A percentile compares a stretch with the other conserved stretches of the same genome.
Evolutionary conservation across 2,113 vertebrate genomes (phyloP).

Genomic region (Psilopogon haemacephalus): DNA sequence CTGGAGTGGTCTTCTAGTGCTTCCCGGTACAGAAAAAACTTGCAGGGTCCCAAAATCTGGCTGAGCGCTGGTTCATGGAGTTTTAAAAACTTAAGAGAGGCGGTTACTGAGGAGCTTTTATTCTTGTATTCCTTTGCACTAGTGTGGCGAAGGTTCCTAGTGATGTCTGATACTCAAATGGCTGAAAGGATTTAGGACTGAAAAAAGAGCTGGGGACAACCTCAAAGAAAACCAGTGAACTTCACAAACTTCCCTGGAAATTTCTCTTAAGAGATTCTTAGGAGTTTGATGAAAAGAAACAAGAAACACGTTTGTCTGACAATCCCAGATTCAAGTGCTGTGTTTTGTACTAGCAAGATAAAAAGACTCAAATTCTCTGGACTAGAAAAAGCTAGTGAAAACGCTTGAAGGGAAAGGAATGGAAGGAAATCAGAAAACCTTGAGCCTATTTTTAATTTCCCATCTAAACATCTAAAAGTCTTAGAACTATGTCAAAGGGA

Average conservation of each 20-base stretch:
- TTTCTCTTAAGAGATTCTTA: rapidly evolving
- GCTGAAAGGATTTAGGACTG: neutral
- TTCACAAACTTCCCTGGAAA: neutral
- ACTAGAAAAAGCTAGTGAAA: neutral
- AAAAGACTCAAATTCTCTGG: neutral
- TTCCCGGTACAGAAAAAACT: neutral
- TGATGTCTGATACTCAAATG: neutral
- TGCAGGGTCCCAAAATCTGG: neutral
- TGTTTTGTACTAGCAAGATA: neutral
- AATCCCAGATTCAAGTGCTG: neutral
- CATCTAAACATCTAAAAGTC: neutral
- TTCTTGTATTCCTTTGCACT: neutral
- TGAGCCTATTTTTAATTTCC: neutral
- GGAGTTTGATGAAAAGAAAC: neutral
- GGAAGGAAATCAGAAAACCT: neutral
- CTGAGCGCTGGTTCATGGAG: rapidly evolving
- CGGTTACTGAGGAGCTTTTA: rapidly evolving
- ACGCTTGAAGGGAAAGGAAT: neutral
- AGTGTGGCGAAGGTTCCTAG: rapidly evolving
- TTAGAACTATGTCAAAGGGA: neutral
- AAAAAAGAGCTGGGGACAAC: neutral
- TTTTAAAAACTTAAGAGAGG: neutral
- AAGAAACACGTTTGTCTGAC: neutral
- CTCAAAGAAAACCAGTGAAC: neutral
- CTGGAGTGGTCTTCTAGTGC: rapidly evolving